These are phyloP conservation scores for Drosophila anomalata DNA, from an alignment of 2,888 invertebrate genomes.

Conservation along the genomic window DNA sequence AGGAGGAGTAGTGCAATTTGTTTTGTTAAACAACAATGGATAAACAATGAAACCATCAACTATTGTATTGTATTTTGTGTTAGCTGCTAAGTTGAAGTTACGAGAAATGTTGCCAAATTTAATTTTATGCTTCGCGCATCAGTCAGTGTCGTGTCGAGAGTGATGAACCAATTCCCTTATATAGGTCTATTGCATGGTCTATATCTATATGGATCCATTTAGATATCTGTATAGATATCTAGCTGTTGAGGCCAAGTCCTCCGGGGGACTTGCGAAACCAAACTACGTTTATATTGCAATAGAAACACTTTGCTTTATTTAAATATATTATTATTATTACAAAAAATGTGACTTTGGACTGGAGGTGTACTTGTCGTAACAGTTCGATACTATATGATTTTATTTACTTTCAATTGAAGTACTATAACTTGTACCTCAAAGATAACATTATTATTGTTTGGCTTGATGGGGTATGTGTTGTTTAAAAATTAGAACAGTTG, in stretches of 20 bases:
- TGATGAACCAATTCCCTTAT: background rate
- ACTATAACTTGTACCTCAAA: slow-evolving; percentile 24
- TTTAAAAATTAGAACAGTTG: slow-evolving; percentile 14
- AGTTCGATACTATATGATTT: background rate
- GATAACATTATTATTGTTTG: slow-evolving; percentile 27
- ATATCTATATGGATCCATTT: background rate
- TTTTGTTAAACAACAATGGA: slow-evolving; percentile 49
- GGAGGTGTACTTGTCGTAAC: background rate
- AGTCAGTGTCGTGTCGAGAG: slow-evolving; percentile 70
- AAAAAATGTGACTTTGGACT: slow-evolving; percentile 17
- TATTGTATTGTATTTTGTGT: slow-evolving; percentile 67
- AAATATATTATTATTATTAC: slow-evolving; percentile 69
- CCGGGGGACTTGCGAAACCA: slow-evolving; percentile 53
- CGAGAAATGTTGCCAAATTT: slow-evolving; percentile 81
- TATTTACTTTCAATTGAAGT: slow-evolving; percentile 9
- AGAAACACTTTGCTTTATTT: slow-evolving; percentile 69
- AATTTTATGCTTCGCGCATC: slow-evolving; percentile 74
- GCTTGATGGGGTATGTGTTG: slow-evolving; percentile 1
- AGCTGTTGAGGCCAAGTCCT: slow-evolving; percentile 55
- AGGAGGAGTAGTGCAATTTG: slow-evolving; percentile 65
- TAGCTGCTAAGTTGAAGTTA: slow-evolving; percentile 76
- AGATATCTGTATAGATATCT: slow-evolving; percentile 14
- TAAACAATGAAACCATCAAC: slow-evolving; percentile 31
- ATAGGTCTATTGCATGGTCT: slow-evolving; percentile 1
- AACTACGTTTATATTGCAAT: slow-evolving; percentile 67